Evolutionary conservation across 1,140 invertebrate species (phyloP).

Genomic region (Brachionus plicatilis): DNA sequence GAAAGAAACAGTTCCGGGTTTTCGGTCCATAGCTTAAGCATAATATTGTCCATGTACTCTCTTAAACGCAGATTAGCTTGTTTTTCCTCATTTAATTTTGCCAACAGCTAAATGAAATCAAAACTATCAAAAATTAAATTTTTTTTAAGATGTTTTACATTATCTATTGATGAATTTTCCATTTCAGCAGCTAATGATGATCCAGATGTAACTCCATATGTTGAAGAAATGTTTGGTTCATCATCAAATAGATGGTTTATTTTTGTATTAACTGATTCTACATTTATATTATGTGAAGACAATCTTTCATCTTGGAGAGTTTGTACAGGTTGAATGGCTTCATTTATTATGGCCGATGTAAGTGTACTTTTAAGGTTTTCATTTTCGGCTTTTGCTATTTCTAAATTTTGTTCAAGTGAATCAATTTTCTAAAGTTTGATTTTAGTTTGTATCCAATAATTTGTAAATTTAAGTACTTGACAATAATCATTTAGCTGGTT

Average conservation of each 20-base stretch:
- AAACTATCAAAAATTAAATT: not conserved
- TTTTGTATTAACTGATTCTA: not conserved
- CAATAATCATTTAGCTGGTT: not conserved
- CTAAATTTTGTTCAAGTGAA: not conserved
- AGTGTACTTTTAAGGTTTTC: not conserved
- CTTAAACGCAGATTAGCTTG: not conserved
- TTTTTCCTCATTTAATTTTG: not conserved
- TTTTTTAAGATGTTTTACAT: not conserved
- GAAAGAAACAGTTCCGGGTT: not conserved
- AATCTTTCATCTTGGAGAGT: not conserved
- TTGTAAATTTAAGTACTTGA: not conserved
- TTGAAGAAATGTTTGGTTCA: not conserved
- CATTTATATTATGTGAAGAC: not conserved
- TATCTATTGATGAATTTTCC: not conserved
- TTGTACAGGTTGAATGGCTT: not conserved
- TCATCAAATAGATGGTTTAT: conserved; percentile 9
- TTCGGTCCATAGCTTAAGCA: not conserved
- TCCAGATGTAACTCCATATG: not conserved
- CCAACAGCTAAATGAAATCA: not conserved
- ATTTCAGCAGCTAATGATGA: not conserved
- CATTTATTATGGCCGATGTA: not conserved
- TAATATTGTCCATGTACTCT: not conserved
- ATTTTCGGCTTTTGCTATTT: not conserved
- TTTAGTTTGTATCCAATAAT: not conserved
- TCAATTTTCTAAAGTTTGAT: not conserved